A percentile compares a stretch with the other conserved stretches of the same genome.
These are phyloP conservation scores for Drosophila subobscura DNA, from an alignment of 1,140 invertebrate species.

Conservation along the genomic window DNA sequence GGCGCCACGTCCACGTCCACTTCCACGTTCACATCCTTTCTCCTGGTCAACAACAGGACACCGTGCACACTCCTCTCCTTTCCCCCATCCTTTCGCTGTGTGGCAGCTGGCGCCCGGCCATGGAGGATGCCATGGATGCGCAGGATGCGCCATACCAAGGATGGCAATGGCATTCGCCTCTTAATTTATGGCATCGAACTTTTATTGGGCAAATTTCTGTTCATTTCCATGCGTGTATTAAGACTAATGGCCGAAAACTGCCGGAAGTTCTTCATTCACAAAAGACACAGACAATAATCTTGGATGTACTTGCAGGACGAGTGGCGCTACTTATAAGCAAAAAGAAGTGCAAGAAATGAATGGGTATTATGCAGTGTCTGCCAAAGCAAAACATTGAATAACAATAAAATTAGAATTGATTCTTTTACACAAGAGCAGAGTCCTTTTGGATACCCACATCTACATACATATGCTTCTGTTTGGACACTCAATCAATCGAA, in stretches of 20 bases:
- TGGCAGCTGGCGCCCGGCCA: slow-evolving; percentile 42
- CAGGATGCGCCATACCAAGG: slow-evolving; percentile 37
- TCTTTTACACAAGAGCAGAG: no score
- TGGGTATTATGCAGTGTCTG: no score
- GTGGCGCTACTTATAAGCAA: no score
- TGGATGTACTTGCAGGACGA: no score
- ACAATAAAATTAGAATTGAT: no score
- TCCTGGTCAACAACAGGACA: slow-evolving; percentile 15
- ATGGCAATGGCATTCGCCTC: slow-evolving; percentile 20
- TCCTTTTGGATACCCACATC: no score
- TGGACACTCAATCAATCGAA: no score
- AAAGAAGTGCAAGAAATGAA: no score
- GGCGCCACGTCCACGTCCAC: no score
- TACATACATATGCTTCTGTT: no score
- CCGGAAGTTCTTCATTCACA: slow-evolving; percentile 73
- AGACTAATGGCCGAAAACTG: slow-evolving; percentile 72
- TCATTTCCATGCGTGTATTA: slow-evolving; percentile 82
- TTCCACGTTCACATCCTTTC: no score
- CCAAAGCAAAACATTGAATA: no score
- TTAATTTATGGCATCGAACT: slow-evolving; percentile 83
- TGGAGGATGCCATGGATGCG: slow-evolving; percentile 32
- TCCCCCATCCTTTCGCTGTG: neutral
- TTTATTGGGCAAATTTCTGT: slow-evolving; percentile 82
- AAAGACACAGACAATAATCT: slow-evolving; percentile 12
- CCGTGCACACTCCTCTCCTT: slow-evolving; percentile 1